Percentiles rank a stretch among this genome's conserved stretches.
Conservation (phyloP, 2,888 invertebrate genomes). For the Stenotaenia linearis region DNA sequence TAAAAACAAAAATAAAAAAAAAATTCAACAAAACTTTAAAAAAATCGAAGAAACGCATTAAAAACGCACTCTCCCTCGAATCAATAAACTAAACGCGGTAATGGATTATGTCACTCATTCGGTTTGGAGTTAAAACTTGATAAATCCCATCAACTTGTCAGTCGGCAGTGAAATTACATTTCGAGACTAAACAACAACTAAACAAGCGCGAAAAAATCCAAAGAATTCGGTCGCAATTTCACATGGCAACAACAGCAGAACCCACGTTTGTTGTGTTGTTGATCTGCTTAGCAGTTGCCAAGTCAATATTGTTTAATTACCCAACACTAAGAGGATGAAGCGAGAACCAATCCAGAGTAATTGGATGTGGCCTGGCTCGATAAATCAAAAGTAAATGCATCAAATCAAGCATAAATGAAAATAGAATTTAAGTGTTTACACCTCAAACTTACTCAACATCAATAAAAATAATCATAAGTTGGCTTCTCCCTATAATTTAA, state of each 20-base stretch:
- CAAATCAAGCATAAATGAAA: background rate
- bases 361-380: background rate
- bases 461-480: too few relatives aligned
- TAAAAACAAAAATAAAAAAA: background rate
- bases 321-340: constrained; percentile 17
- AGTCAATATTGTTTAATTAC: constrained; percentile 17
- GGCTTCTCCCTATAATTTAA: too few relatives aligned
- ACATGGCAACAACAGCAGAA: background rate
- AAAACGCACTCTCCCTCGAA: background rate
- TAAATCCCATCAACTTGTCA: constrained; percentile 1
- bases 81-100: background rate
- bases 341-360: background rate
- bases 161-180: background rate
- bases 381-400: background rate
- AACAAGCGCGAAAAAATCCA: background rate
- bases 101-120: background rate
- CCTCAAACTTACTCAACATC: too few relatives aligned
- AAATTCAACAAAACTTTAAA: background rate
- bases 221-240: background rate
- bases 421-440: too few relatives aligned
- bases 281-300: constrained; percentile 5
- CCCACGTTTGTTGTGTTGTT: background rate
- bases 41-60: background rate
- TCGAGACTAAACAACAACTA: background rate
- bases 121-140: background rate